A percentile compares a stretch with the other conserved stretches of the same genome.
These are phyloP conservation scores for Cetoscarus ocellatus DNA, from an alignment of 2,797 vertebrate species.

Conservation along the genomic window DNA sequence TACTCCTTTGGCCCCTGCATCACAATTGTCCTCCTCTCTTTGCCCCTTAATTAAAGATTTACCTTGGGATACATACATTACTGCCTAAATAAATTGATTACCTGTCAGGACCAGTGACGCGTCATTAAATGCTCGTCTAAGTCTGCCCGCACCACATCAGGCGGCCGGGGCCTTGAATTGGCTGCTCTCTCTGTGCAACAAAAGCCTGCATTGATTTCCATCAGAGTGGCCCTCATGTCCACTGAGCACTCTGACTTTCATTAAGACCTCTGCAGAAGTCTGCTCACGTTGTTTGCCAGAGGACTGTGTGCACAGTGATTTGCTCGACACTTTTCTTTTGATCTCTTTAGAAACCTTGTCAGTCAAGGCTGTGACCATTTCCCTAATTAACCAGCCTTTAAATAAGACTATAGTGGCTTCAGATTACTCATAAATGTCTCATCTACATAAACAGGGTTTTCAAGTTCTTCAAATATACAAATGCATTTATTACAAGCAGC, in stretches of 20 bases:
- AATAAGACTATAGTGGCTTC: conserved; percentile 3
- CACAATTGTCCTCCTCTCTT: conserved; percentile 53
- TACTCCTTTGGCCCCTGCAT: conserved; percentile 39
- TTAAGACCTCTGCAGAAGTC: conserved; percentile 69
- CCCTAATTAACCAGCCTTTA: conserved; percentile 30
- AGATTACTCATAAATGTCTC: conserved; percentile 48
- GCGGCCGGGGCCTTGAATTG: conserved; percentile 61
- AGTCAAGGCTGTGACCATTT: neutral
- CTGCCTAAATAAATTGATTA: conserved; percentile 84
- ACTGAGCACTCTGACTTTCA: conserved; percentile 70
- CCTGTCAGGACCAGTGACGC: conserved; percentile 62
- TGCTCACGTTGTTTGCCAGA: conserved; percentile 32
- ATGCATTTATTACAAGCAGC: conserved; percentile 4
- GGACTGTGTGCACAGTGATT: conserved; percentile 6
- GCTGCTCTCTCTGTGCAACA: conserved; percentile 63
- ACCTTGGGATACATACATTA: conserved; percentile 85
- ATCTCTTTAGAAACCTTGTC: conserved; percentile 13
- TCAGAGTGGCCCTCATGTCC: conserved; percentile 67
- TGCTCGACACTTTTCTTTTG: conserved; percentile 10
- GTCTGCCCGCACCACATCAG: conserved; percentile 65
- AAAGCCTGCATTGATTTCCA: conserved; percentile 82
- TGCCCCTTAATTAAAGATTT: conserved; percentile 83
- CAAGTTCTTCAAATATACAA: conserved; percentile 17
- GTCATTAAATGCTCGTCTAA: conserved; percentile 82
- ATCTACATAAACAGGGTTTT: conserved; percentile 24